Evolutionary conservation across 2,888 invertebrate genomes (phyloP).

Genomic region (Tuberolachnus salignus): DNA sequence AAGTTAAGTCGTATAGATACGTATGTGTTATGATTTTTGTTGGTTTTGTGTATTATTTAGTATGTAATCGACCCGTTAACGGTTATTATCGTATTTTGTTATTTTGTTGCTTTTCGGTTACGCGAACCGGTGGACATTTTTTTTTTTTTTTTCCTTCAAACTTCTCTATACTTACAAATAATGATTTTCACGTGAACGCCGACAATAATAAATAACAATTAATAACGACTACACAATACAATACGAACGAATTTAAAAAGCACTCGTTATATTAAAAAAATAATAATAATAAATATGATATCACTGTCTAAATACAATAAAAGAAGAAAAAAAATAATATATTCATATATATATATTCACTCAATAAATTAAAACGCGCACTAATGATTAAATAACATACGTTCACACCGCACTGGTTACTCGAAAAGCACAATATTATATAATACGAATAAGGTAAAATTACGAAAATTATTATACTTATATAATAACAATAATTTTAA

Average conservation of each 20-base stretch:
- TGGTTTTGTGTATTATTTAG: constrained; percentile 16
- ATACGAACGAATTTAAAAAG: constrained; percentile 44
- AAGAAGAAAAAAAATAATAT: background rate
- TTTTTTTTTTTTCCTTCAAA: background rate
- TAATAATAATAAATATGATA: background rate
- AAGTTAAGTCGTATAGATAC: background rate
- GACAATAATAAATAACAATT: constrained; percentile 31
- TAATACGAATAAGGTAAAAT: background rate
- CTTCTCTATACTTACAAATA: background rate
- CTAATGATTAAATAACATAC: background rate
- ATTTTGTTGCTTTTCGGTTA: constrained; percentile 37
- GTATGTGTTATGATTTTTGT: background rate
- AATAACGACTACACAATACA: background rate
- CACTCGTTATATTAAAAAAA: constrained; percentile 39
- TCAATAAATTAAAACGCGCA: background rate
- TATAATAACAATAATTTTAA: too few species aligned
- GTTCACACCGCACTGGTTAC: constrained; percentile 31
- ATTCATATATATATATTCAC: too few species aligned
- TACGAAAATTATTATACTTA: too few species aligned
- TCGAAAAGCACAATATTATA: constrained; percentile 31
- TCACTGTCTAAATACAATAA: background rate
- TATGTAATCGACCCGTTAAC: background rate
- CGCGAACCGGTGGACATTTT: constrained; percentile 1
- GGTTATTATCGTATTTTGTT: background rate
- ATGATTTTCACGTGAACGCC: constrained; percentile 21